Percentiles rank a stretch among this genome's conserved stretches.
These are phyloP conservation scores for Typhlichthys eigenmanni DNA, from an alignment of 2,797 vertebrate genomes.

Conservation along the genomic window DNA sequence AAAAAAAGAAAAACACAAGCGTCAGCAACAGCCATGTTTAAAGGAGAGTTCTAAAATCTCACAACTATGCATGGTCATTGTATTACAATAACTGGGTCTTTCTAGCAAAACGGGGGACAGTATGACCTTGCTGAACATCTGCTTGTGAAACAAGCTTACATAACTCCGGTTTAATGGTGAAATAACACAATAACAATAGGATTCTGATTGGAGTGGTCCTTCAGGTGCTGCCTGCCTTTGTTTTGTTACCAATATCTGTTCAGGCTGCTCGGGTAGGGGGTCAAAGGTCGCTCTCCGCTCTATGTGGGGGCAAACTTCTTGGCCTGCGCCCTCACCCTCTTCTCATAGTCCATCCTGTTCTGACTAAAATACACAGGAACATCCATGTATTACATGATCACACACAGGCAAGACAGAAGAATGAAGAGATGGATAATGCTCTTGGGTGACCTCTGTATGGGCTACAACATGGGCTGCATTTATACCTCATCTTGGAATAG, in stretches of 20 bases:
- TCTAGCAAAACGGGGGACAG: constrained; percentile 39
- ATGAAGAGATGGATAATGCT: too few relatives aligned
- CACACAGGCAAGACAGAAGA: neutral
- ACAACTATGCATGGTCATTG: constrained; percentile 43
- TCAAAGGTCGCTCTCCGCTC: constrained; percentile 32
- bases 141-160: constrained; percentile 33
- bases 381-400: neutral
- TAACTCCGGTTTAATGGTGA: constrained; percentile 40
- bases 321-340: constrained; percentile 80
- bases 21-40: constrained; percentile 29
- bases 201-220: constrained; percentile 74
- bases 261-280: constrained; percentile 44
- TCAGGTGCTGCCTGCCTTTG: constrained; percentile 54
- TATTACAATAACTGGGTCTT: constrained; percentile 20
- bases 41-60: constrained; percentile 32
- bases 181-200: constrained; percentile 55
- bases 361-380: constrained; percentile 63
- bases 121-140: constrained; percentile 23
- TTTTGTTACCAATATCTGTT: constrained; percentile 30
- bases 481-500: too few relatives aligned
- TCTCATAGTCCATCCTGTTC: constrained; percentile 85
- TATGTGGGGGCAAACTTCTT: constrained; percentile 84
- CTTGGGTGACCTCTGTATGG: neutral
- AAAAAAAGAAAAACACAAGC: constrained; percentile 18
- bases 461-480: too few relatives aligned